These are phyloP conservation scores for Sycobia sp. DNA, from an alignment of 1,140 invertebrate species.

Conservation along the genomic window DNA sequence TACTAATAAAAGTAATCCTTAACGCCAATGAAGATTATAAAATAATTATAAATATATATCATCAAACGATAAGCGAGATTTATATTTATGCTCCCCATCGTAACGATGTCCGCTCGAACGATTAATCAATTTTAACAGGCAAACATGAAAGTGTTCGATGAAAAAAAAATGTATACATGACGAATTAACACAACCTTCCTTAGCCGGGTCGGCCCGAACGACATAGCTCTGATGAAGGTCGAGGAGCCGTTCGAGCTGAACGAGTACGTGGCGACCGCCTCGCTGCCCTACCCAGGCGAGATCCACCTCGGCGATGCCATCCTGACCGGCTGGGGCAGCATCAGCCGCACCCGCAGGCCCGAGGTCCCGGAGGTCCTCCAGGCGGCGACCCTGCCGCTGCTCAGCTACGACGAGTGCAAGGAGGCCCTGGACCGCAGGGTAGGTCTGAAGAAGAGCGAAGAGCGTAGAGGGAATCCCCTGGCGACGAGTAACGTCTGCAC, in stretches of 20 bases:
- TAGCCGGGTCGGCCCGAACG: constrained; percentile 57
- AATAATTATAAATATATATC: too few relatives aligned
- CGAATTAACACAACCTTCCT: too few relatives aligned
- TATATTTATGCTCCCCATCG: too few relatives aligned
- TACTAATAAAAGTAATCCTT: too few relatives aligned
- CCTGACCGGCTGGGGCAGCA: constrained; percentile 61
- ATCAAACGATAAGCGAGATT: too few relatives aligned
- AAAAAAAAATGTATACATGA: too few relatives aligned
- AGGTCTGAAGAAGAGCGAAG: constrained; percentile 46
- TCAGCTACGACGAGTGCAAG: constrained; percentile 55
- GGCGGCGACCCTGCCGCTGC: constrained; percentile 55
- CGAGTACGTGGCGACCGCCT: constrained; percentile 53
- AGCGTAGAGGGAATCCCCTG: constrained; percentile 49
- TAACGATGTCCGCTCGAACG: too few relatives aligned
- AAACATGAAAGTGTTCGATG: too few relatives aligned
- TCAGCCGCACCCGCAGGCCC: constrained; percentile 48
- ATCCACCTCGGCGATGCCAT: constrained; percentile 56
- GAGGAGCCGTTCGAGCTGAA: constrained; percentile 57
- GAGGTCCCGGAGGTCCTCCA: constrained; percentile 54
- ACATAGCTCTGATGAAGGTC: constrained; percentile 63
- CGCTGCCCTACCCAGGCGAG: constrained; percentile 50
- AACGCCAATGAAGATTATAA: too few relatives aligned
- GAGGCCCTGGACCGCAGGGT: constrained; percentile 38
- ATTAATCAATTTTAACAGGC: too few relatives aligned
- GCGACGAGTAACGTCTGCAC: constrained; percentile 61